These are phyloP conservation scores for Paguma larvata DNA, from an alignment of 2,797 vertebrate species.

Conservation along the genomic window DNA sequence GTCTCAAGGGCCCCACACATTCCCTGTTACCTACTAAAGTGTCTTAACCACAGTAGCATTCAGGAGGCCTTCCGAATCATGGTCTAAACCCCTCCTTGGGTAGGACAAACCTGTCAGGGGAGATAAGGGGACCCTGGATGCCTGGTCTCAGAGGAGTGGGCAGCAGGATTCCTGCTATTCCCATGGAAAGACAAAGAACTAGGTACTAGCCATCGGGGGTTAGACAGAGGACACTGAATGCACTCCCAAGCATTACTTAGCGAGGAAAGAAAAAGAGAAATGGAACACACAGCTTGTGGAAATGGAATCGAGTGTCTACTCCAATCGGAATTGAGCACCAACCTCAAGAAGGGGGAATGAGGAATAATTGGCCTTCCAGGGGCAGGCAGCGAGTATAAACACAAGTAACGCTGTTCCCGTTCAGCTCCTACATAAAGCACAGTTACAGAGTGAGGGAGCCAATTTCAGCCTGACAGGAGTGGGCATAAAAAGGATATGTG, in stretches of 20 bases:
- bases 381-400: background rate
- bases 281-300: constrained; percentile 40
- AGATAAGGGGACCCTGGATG: background rate
- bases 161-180: background rate
- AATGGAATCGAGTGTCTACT: constrained; percentile 11
- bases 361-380: constrained; percentile 54
- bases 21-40: background rate
- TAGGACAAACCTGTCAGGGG: background rate
- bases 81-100: background rate
- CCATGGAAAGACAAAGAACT: background rate
- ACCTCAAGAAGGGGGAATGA: background rate
- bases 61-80: background rate
- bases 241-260: background rate
- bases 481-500: constrained; percentile 63
- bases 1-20: background rate
- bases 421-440: constrained; percentile 72
- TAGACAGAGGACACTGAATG: background rate
- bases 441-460: constrained; percentile 56
- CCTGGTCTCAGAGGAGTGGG: background rate
- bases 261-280: background rate
- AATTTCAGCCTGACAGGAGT: constrained; percentile 72
- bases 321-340: constrained; percentile 19
- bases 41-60: background rate
- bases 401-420: background rate
- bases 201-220: background rate